These are phyloP conservation scores for Lepidochrysops patricia DNA, from an alignment of 2,888 invertebrate genomes.

Conservation along the genomic window DNA sequence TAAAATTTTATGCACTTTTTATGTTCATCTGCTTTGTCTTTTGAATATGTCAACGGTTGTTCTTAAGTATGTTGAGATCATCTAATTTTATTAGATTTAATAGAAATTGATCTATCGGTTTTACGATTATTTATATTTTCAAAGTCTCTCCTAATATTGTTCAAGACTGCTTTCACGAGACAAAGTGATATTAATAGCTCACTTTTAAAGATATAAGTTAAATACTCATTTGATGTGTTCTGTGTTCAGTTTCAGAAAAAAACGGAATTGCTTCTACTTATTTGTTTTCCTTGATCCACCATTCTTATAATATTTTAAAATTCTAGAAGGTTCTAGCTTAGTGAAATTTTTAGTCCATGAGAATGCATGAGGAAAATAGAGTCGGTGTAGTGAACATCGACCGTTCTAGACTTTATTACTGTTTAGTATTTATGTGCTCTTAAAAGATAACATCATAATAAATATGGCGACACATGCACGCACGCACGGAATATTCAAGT, in stretches of 20 bases:
- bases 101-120: neutral
- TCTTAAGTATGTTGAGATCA: neutral
- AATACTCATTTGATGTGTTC: no score
- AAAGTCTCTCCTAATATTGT: neutral
- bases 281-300: no score
- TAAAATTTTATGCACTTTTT: neutral
- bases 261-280: no score
- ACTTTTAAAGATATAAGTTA: no score
- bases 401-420: conserved; percentile 8
- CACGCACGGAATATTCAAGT: conserved; percentile 8
- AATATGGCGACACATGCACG: conserved; percentile 7
- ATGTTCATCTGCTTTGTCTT: neutral
- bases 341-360: neutral
- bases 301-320: no score
- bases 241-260: no score
- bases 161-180: neutral
- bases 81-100: neutral
- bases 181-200: neutral
- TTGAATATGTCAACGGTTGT: neutral
- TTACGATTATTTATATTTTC: neutral
- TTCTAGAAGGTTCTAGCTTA: no score
- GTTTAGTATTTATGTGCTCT: conserved; percentile 13
- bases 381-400: neutral
- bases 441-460: conserved; percentile 13
- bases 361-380: neutral